Evolutionary conservation across 1,140 invertebrate genomes (phyloP).

Genomic region (Cydia splendana): DNA sequence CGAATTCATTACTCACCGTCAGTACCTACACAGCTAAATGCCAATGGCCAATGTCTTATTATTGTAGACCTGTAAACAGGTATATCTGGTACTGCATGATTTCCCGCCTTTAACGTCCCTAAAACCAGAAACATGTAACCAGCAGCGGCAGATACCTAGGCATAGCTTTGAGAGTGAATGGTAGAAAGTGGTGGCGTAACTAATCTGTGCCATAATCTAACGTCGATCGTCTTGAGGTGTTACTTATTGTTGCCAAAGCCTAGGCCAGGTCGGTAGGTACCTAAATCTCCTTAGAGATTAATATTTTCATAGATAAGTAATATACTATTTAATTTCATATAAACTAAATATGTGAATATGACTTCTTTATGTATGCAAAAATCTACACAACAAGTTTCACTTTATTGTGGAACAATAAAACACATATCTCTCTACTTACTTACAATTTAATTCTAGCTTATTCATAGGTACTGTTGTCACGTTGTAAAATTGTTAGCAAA

Average conservation of each 20-base stretch:
- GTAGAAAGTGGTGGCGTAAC: slow-evolving; percentile 37
- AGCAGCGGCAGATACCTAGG: background rate
- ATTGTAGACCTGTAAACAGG: background rate
- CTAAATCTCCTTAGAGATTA: background rate
- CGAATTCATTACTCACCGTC: background rate
- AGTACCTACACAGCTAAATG: too few species aligned
- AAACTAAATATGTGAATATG: too few species aligned
- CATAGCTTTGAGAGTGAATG: slow-evolving; percentile 38
- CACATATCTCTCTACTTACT: too few species aligned
- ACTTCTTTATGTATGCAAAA: too few species aligned
- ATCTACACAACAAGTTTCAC: too few species aligned
- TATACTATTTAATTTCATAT: too few species aligned
- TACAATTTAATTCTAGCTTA: too few species aligned
- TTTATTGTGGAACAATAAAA: too few species aligned
- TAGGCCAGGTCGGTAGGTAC: too few species aligned
- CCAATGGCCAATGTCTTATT: background rate
- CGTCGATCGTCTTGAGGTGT: background rate
- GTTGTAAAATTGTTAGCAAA: too few species aligned
- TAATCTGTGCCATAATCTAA: slow-evolving; percentile 31
- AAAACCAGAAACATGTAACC: background rate
- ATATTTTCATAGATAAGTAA: background rate
- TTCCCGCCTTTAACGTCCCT: background rate
- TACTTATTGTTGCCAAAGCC: background rate
- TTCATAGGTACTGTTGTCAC: too few species aligned
- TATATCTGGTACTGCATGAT: background rate